Base-by-base conservation (phyloP, 2,797 vertebrate genomes). In the Esox masquinongy region DNA sequence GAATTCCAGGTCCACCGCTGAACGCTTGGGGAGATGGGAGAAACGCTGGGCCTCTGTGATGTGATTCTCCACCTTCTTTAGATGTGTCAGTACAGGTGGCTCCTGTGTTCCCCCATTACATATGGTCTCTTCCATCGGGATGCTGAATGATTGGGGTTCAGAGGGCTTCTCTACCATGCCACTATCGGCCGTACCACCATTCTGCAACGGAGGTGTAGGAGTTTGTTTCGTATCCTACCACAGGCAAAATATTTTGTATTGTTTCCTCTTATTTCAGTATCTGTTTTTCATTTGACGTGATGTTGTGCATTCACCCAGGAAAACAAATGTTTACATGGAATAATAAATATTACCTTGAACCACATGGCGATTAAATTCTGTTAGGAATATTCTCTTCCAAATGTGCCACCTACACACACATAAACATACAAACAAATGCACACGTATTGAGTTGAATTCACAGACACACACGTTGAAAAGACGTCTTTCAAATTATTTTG, bases 1-100 rank as follows among this genome's bases (percentile, higher is more conserved):
- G 81, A 98, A 98, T 85, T 97, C 96, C 12, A 98, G 93, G 89
- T 97, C 95, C 80, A 98, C 96, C 0, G 96, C 90, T 0, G 95
- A 95, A 80, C 96, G 95, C 83, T 95, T 96, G 16, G 97, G 97
- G 2, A 98, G 93, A 83, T 97, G 97, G 66, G 95, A 96, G 84
- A 98, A 97, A 72, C 93, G 85, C 72, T 93, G 93, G 0, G 91
- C 87, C 6, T 93, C 88, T 0, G 83, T 91, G 78, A 91, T 86
- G 69, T 91, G 89, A 78, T 92, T 93, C 73, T 91, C 88, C 9
- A 92, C 82, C 73, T 93, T 92, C 82, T 91, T 93, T 80, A 91
- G 83, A 77, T 91, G 82, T 66, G 74, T 86, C 76, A 88, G 68
- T 64, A 88, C 70, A 43, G 85, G 83, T 0, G 83, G 68, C 0